Percentiles rank a stretch among this genome's conserved stretches.
Evolutionary conservation across 2,888 invertebrate genomes (phyloP).

Genomic region (Allygus modestus): DNA sequence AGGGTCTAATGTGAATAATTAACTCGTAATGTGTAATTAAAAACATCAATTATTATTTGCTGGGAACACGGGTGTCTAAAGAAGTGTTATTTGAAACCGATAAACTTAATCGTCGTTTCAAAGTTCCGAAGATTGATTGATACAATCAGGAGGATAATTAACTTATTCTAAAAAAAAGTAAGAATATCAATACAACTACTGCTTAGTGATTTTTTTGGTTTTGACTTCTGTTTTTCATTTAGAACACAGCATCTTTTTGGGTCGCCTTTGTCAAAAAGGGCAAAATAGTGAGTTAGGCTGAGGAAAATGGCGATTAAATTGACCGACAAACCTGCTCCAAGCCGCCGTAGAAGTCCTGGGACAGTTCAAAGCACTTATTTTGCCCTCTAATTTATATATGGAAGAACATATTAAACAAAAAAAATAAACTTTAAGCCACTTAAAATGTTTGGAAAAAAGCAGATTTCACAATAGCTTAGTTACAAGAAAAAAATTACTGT

Average conservation of each 20-base stretch:
- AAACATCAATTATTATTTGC: no score
- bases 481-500: conserved; percentile 21
- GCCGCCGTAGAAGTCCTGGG: neutral
- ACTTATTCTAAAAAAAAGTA: neutral
- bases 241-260: conserved; percentile 38
- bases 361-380: neutral
- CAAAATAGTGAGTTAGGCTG: conserved; percentile 11
- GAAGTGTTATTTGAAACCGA: no score
- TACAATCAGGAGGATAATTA: neutral
- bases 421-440: neutral
- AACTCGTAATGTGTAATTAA: no score
- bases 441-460: conserved; percentile 31
- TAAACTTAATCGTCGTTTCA: no score
- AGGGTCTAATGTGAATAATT: no score
- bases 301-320: conserved; percentile 44
- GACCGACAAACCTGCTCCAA: conserved; percentile 32
- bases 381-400: neutral
- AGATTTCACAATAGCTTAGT: conserved; percentile 42
- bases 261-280: conserved; percentile 41
- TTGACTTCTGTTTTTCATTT: conserved; percentile 37
- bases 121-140: no score
- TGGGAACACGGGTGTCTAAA: no score
- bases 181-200: conserved; percentile 31
- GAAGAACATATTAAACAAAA: neutral
- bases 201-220: conserved; percentile 30